Conservation (phyloP, 2,888 invertebrate species). For the Seladonia tumulorum region DNA sequence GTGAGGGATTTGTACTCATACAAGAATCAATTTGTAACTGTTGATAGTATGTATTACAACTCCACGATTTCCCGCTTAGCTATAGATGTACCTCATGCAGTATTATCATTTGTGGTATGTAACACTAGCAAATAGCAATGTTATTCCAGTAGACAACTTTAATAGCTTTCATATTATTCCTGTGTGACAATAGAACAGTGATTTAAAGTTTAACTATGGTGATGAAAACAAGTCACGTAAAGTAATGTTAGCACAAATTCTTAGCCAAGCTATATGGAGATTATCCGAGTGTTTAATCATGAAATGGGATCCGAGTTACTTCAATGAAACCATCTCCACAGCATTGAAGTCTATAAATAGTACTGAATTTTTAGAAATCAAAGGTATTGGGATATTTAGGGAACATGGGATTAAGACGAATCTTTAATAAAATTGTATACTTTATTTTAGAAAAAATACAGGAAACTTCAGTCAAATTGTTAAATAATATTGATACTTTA, state of each 20-base stretch:
- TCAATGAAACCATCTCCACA: constrained; percentile 71
- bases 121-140: not conserved
- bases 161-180: constrained; percentile 11
- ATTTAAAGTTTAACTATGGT: constrained; percentile 27
- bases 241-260: constrained; percentile 74
- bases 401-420: not conserved
- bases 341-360: constrained; percentile 70
- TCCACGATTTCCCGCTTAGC: constrained; percentile 60
- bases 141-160: not conserved
- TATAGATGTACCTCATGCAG: constrained; percentile 77
- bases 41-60: constrained; percentile 47
- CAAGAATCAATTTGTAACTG: constrained; percentile 47
- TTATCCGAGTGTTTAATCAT: constrained; percentile 79
- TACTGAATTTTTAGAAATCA: constrained; percentile 50
- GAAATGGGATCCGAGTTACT: constrained; percentile 79
- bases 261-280: constrained; percentile 78
- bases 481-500: constrained; percentile 66
- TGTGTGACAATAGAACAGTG: constrained; percentile 54
- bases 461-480: constrained; percentile 49
- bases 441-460: constrained; percentile 64
- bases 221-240: constrained; percentile 46
- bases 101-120: constrained; percentile 71
- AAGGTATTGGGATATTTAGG: constrained; percentile 65
- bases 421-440: constrained; percentile 20
- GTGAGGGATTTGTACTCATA: constrained; percentile 56